These are phyloP conservation scores for Ischnus inquisitorius DNA, from an alignment of 2,888 invertebrate species.

Conservation along the genomic window DNA sequence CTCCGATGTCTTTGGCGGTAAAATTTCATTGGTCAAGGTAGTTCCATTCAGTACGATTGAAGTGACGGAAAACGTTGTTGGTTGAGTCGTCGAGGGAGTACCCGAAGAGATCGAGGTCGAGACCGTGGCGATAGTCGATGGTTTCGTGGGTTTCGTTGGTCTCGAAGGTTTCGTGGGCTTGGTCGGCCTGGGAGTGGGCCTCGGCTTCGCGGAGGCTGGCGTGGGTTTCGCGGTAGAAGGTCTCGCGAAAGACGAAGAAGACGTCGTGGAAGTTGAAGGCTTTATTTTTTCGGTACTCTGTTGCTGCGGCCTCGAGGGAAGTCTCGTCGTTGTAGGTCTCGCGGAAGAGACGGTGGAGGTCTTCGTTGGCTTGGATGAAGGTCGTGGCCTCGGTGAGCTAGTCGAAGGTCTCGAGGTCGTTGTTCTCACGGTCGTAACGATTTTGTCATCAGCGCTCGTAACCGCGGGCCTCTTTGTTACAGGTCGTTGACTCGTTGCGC, in stretches of 20 bases:
- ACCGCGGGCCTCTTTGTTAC: conserved; percentile 69
- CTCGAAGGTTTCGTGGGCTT: conserved; percentile 50
- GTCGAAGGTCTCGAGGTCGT: conserved; percentile 63
- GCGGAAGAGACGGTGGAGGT: conserved; percentile 66
- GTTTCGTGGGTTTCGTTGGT: conserved; percentile 56
- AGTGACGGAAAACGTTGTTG: conserved; percentile 63
- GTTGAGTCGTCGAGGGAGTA: conserved; percentile 68
- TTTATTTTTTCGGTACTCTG: conserved; percentile 59
- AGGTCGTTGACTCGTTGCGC: conserved; percentile 53
- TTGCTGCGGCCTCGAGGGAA: conserved; percentile 41
- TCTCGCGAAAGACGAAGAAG: conserved; percentile 29
- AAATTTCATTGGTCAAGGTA: conserved; percentile 70
- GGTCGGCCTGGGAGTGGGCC: conserved; percentile 79
- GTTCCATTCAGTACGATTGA: conserved; percentile 65
- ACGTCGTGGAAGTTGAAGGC: conserved; percentile 32
- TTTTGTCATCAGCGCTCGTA: conserved; percentile 60
- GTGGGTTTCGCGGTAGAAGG: conserved; percentile 78
- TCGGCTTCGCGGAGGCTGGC: conserved; percentile 72
- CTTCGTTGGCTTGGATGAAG: conserved; percentile 66
- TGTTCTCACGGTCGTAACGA: conserved; percentile 57
- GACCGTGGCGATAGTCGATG: conserved; percentile 45
- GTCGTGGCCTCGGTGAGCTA: conserved; percentile 69
- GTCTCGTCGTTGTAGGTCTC: conserved; percentile 59
- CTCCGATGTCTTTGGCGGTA: conserved; percentile 68
- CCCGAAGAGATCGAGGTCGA: conserved; percentile 45